Evolutionary conservation across 1,140 invertebrate species (phyloP), one percentile per base, ranked within the genome.

Genomic region (Pseudachorutes palmiensis): DNA sequence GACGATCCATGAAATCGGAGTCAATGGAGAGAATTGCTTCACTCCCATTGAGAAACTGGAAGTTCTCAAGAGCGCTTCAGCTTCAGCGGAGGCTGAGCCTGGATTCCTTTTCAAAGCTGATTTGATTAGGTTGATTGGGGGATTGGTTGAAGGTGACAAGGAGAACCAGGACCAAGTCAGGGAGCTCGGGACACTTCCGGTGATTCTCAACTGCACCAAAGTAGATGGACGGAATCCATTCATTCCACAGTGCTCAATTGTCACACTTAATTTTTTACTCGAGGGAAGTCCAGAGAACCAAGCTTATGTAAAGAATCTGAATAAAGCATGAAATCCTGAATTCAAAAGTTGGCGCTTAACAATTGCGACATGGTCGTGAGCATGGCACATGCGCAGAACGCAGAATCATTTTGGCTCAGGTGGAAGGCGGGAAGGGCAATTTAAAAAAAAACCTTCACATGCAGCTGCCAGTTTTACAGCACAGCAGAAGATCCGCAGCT

Each of bases 171-270:
- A 36, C 24, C n/a, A 22, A 48, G 30, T 48, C 2, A 30, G 32
- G 9, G 61, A 63, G 33, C 14, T 63, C 12, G 61, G 30, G 14
- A 26, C 12, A 24, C 30, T 63, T 36, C 61, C 61, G 2, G 32
- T 62, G 2, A 41, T 64, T 16, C 29, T 64, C 5, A 36, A 64
- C 3, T 64, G 62, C 28, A 63, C 61, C 5, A 63, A 63, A 45
- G 31, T 63, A 3, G 62, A 64, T 32, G 62, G 41, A 1, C n/a
- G 62, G 32, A 64, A 64, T 64, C 62, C 62, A 26, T 64, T 49
- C 28, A 30, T 55, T 28, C 36, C 62, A 9, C 62, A 64, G 36
- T 51, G 62, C 16, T 49, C 62, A 5, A 30, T 64, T 64, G 22
- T 64, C 3, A 36, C 62, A 2, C 22, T 64, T 24, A 48, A 36